Evolutionary conservation across 2,113 vertebrate species (phyloP).

Genomic region (Stigmatopora argus): DNA sequence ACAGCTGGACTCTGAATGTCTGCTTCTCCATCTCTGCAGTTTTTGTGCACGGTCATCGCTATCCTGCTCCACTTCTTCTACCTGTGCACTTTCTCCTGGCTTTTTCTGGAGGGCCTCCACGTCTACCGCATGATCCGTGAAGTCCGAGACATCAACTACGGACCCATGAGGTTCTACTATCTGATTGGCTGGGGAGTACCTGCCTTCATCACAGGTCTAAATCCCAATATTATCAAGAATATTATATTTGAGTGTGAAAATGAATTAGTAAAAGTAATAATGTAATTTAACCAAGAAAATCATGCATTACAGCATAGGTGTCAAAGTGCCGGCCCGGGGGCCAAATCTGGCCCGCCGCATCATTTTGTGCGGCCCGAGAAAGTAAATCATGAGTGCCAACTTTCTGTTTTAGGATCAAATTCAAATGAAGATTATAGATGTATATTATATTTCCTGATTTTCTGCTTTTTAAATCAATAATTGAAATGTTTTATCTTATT

Average conservation of each 20-base stretch:
- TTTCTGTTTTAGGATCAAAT: too few species aligned
- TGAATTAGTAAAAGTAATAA: too few species aligned
- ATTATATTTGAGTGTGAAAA: neutral
- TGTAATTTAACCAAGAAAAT: too few species aligned
- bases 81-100: constrained; percentile 90
- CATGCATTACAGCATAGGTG: too few species aligned
- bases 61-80: constrained; percentile 95
- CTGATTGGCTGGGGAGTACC: constrained; percentile 93
- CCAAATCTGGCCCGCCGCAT: too few species aligned
- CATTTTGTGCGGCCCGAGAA: too few species aligned
- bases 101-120: constrained; percentile 87
- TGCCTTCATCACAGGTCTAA: constrained; percentile 86
- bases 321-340: too few species aligned
- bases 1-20: neutral
- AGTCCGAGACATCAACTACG: constrained; percentile 83
- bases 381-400: too few species aligned
- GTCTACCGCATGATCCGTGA: constrained; percentile 86
- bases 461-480: too few species aligned
- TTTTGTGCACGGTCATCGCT: constrained; percentile 88
- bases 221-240: neutral
- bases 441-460: too few species aligned
- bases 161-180: constrained; percentile 95
- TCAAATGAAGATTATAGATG: too few species aligned
- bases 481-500: too few species aligned
- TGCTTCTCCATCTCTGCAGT: constrained; percentile 62